Evolutionary conservation across 2,113 vertebrate genomes (phyloP).

Genomic region (Chaetops frenatus): DNA sequence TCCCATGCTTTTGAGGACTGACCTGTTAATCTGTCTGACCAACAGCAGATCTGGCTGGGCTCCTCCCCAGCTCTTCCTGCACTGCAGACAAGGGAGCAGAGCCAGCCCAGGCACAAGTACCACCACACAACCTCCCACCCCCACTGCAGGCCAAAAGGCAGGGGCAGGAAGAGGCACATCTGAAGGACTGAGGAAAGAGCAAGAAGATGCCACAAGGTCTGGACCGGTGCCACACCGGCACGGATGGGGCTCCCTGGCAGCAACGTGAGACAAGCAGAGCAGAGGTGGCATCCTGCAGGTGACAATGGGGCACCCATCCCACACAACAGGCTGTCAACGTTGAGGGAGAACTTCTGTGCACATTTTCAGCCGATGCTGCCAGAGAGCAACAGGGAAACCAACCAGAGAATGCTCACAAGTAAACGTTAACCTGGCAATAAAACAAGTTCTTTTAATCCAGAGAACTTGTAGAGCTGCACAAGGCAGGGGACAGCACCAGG

Average conservation of each 20-base stretch:
- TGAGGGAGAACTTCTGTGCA: accelerated
- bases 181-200: neutral
- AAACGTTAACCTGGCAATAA: neutral
- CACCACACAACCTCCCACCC: neutral
- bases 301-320: neutral
- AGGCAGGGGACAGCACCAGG: neutral
- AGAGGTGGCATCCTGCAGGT: neutral
- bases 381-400: neutral
- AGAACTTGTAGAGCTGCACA: neutral
- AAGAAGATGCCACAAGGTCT: accelerated
- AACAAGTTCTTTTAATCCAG: neutral
- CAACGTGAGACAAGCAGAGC: accelerated
- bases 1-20: neutral
- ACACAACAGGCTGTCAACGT: neutral
- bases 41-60: neutral
- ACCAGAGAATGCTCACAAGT: neutral
- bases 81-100: neutral
- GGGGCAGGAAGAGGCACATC: neutral
- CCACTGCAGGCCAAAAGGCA: neutral
- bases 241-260: accelerated
- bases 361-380: neutral
- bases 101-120: neutral
- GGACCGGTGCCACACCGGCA: accelerated
- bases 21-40: neutral
- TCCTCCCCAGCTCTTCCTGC: neutral